These are phyloP conservation scores for Oligia latruncula DNA, from an alignment of 2,888 invertebrate species.

Conservation along the genomic window DNA sequence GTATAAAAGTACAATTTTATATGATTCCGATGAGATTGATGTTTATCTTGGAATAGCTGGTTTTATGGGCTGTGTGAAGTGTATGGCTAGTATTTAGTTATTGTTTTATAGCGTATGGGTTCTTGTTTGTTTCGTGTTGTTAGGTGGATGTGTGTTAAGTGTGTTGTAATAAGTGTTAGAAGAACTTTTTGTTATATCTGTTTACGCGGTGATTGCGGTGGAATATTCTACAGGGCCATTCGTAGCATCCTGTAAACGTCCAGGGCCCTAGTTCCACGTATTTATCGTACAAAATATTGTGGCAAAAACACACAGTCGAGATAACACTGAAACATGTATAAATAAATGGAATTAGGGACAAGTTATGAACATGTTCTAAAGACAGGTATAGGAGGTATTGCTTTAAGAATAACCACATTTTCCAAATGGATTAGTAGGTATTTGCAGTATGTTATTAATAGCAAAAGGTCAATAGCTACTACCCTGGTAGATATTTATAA, in stretches of 20 bases:
- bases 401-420: not conserved
- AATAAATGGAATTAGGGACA: not conserved
- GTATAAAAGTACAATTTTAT: conserved; percentile 84
- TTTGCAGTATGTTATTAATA: not conserved
- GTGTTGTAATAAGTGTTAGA: conserved; percentile 2
- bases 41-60: conserved; percentile 84
- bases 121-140: conserved; percentile 58
- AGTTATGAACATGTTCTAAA: not conserved
- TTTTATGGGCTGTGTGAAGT: conserved; percentile 74
- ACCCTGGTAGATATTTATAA: not conserved
- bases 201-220: not conserved
- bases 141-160: conserved; percentile 10
- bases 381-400: too few species aligned
- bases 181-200: not conserved
- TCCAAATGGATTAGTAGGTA: not conserved
- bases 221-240: not conserved
- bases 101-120: conserved; percentile 67
- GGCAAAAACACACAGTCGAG: not conserved
- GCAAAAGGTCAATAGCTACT: not conserved
- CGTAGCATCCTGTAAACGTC: not conserved
- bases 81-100: conserved; percentile 69
- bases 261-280: not conserved
- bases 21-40: conserved; percentile 81
- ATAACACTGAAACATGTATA: not conserved
- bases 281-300: not conserved